These are phyloP conservation scores for Parthenolecanium corni DNA, from an alignment of 2,888 invertebrate species.

Conservation along the genomic window DNA sequence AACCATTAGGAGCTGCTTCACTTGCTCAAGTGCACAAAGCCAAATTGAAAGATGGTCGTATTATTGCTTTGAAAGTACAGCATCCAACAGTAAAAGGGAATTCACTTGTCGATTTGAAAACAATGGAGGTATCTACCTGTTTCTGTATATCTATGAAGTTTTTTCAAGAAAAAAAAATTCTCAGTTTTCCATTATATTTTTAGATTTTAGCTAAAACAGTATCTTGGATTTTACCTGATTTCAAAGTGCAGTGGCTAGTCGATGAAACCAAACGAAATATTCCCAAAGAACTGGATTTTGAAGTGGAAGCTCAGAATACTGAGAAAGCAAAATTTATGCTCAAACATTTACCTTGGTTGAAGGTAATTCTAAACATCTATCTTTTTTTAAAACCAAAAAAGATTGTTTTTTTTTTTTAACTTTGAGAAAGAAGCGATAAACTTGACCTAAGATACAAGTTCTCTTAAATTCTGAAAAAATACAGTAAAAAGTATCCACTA, in stretches of 20 bases:
- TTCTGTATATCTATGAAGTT: too few relatives aligned
- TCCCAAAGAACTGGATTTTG: constrained; percentile 78
- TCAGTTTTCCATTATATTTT: constrained; percentile 27
- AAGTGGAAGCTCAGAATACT: constrained; percentile 81
- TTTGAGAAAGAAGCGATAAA: too few relatives aligned
- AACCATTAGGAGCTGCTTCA: constrained; percentile 89
- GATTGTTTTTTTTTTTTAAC: too few relatives aligned
- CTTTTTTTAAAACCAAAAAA: too few relatives aligned
- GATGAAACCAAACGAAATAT: constrained; percentile 92
- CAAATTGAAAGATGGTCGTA: constrained; percentile 58
- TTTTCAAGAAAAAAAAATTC: too few relatives aligned
- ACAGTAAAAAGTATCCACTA: too few relatives aligned
- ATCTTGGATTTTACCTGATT: constrained; percentile 83
- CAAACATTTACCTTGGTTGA: constrained; percentile 59
- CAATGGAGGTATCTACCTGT: constrained; percentile 63
- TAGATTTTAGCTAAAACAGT: constrained; percentile 64
- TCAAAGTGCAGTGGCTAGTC: constrained; percentile 91
- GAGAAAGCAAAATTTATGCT: constrained; percentile 64
- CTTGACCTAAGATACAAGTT: too few relatives aligned
- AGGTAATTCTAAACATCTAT: too few relatives aligned
- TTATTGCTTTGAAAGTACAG: constrained; percentile 94
- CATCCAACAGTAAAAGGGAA: constrained; percentile 83
- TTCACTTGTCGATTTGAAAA: constrained; percentile 78
- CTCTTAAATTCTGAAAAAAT: too few relatives aligned
- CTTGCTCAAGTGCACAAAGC: constrained; percentile 89